Base-by-base conservation (phyloP, 2,888 invertebrate genomes). In the Alsophila aescularia region DNA sequence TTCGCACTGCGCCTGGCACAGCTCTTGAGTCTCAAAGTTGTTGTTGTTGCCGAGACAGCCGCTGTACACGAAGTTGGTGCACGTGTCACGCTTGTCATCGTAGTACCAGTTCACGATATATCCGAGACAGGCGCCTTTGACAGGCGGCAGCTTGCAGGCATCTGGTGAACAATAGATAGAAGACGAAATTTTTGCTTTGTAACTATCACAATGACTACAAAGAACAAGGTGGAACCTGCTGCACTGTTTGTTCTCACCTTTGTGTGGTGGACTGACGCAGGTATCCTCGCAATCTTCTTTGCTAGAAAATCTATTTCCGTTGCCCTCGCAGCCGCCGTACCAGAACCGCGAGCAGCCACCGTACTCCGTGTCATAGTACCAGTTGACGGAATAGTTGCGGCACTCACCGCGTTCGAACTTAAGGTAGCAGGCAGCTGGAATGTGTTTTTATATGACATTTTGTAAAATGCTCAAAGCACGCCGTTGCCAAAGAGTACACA, bases 41-140 rank as follows among this genome's bases (percentile, higher is more conserved):
- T 98, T 98, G 56, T 94, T 95, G 77, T 98, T 98, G 37, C 98
- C 98, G 51, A 97, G 94, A 78, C 98, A 98, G 1, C 98, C 98
- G 0, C 97, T 95, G 81, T 96, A 98, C 59, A 95, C 93, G 83
- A 99, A 99, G 77, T 96, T 96, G 3, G 94, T 93, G 79, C 98
- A 98, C 16, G 94, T 93, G 68, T 95, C 95, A 35, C 95, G 92
- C 0, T 94, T 93, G 0, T 92, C 79, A 81, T 98, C 96, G 81
- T 95, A 98, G 88, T 96, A 96, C 96, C 96, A 99, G 51, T 94
- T 94, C 10, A 96, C 94, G 73, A 95, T 93, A 79, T 96, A 96
- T 1, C 94, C 95, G 49, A 94, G 93, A 75, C 98, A 99, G 0
- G 96, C 95, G 0, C 98, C 98, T 42, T 94, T 87, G 43, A 96